These are phyloP conservation scores for Acromyrmex charruanus DNA, from an alignment of 1,140 invertebrate species.

Conservation along the genomic window DNA sequence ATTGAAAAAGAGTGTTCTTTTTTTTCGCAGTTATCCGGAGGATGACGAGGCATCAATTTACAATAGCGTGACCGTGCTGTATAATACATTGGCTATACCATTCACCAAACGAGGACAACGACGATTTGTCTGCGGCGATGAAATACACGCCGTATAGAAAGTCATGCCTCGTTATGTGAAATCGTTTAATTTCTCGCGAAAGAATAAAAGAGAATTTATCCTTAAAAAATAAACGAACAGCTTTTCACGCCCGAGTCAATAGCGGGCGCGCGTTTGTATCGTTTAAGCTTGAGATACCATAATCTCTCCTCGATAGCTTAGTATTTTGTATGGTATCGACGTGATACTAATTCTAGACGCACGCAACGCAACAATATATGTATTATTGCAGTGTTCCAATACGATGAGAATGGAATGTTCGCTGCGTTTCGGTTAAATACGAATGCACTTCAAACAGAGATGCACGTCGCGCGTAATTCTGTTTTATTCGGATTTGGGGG, in stretches of 20 bases:
- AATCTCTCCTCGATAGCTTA: conserved; percentile 11
- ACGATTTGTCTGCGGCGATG: conserved; percentile 34
- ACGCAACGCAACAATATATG: conserved; percentile 39
- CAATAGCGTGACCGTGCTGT: conserved; percentile 73
- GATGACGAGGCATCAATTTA: conserved; percentile 74
- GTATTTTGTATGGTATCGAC: conserved; percentile 10
- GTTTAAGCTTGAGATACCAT: neutral
- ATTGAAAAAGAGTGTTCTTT: conserved; percentile 68
- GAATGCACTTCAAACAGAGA: conserved; percentile 44
- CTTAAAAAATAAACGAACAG: neutral
- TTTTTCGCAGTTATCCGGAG: conserved; percentile 69
- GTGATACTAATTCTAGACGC: conserved; percentile 24
- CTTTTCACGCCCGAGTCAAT: neutral
- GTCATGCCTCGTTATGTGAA: conserved; percentile 10
- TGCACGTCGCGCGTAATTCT: conserved; percentile 30
- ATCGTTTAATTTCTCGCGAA: conserved; percentile 24
- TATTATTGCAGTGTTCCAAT: conserved; percentile 55
- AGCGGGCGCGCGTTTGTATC: neutral
- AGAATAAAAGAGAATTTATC: neutral
- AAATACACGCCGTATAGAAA: conserved; percentile 19
- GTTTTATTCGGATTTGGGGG: conserved; percentile 43
- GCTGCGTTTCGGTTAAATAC: conserved; percentile 53
- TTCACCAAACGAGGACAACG: conserved; percentile 48
- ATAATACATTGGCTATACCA: conserved; percentile 46
- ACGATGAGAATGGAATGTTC: conserved; percentile 39